Evolutionary conservation across 1,140 invertebrate species (phyloP).

Genomic region (Coelopa frigida): DNA sequence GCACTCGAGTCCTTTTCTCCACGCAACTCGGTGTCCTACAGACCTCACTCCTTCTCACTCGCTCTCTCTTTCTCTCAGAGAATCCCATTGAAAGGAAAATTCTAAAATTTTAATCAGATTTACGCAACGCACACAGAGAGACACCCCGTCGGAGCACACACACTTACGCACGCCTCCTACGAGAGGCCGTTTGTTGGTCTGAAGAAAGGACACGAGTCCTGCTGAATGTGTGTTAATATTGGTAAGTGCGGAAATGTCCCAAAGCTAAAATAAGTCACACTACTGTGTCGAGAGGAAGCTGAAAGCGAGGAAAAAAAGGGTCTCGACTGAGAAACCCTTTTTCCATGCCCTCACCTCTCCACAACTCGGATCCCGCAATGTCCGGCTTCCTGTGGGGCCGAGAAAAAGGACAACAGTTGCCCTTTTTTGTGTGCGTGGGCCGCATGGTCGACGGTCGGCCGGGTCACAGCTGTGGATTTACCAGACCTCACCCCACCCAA

Average conservation of each 20-base stretch:
- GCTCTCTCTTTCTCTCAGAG: conserved; percentile 15
- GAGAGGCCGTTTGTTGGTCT: too few relatives aligned
- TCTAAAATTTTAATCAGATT: conserved; percentile 45
- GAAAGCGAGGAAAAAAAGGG: neutral
- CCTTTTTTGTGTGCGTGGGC: too few relatives aligned
- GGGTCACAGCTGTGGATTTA: neutral
- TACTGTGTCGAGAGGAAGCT: neutral
- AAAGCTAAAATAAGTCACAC: conserved; percentile 16
- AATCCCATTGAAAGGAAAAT: conserved; percentile 45
- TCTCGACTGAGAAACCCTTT: neutral
- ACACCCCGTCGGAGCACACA: conserved; percentile 8
- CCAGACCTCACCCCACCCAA: too few relatives aligned
- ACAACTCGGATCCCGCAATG: too few relatives aligned
- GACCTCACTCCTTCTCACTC: neutral
- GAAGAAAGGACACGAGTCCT: too few relatives aligned
- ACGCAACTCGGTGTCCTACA: neutral
- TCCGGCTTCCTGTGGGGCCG: too few relatives aligned
- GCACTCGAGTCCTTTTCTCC: neutral
- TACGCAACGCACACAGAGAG: conserved; percentile 36
- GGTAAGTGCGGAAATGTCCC: conserved; percentile 16
- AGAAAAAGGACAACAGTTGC: neutral
- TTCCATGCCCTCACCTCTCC: too few relatives aligned
- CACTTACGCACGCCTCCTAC: conserved; percentile 2
- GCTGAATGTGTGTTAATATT: conserved; percentile 43
- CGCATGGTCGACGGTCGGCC: too few relatives aligned